phyloP scores from a whole-genome alignment of 2,888 invertebrate species.

The Gymnosoma rotundatum region DNA sequence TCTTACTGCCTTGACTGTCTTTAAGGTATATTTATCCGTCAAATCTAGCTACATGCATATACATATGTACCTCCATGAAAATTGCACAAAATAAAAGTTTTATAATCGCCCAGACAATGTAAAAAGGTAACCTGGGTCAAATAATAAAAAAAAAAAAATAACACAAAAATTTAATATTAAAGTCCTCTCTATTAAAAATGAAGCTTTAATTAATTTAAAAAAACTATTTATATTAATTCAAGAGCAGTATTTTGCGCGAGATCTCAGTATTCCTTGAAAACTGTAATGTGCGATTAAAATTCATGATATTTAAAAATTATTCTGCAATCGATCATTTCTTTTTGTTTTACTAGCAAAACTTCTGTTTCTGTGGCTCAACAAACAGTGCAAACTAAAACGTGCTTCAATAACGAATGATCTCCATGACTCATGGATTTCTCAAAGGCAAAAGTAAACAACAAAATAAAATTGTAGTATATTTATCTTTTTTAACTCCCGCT shows the following conservation, averaged over 20 bases:
- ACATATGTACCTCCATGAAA: no score
- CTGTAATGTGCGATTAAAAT: slow-evolving; percentile 38
- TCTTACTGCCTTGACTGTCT: no score
- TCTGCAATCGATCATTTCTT: slow-evolving; percentile 29
- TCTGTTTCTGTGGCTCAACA: slow-evolving; percentile 39
- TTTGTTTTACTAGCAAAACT: slow-evolving; percentile 1
- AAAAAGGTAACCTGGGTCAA: no score
- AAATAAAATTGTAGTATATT: slow-evolving; percentile 29
- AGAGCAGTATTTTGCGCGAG: background rate
- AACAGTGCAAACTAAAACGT: slow-evolving; percentile 23
- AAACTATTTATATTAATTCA: background rate
- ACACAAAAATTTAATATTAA: no score
- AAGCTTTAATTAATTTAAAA: no score
- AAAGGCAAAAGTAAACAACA: slow-evolving; percentile 9
- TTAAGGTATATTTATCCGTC: no score
- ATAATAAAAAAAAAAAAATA: no score
- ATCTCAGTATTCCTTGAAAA: slow-evolving; percentile 25
- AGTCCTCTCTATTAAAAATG: no score
- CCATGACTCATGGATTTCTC: slow-evolving; percentile 44
- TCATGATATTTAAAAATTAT: slow-evolving; percentile 47
- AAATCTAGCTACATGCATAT: no score
- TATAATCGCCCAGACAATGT: no score
- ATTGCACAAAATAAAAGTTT: no score
- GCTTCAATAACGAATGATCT: slow-evolving; percentile 3
- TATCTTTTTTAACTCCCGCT: slow-evolving; percentile 56